Evolutionary conservation across 2,888 invertebrate species (phyloP), one percentile per base, ranked within the genome.

Genomic region (Rotaria sp.): DNA sequence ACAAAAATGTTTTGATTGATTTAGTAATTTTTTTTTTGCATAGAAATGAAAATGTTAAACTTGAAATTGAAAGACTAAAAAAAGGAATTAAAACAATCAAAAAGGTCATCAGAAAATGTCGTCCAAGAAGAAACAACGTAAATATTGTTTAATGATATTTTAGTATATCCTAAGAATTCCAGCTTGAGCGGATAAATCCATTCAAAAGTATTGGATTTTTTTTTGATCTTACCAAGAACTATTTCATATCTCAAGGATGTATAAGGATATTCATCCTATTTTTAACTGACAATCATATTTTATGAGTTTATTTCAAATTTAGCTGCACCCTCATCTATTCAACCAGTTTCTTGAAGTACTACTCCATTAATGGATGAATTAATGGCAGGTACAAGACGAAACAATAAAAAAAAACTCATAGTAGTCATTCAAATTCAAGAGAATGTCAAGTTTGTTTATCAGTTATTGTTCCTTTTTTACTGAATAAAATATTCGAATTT

Each of bases 11-110:
- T 38, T 2, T n/a, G 35, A 26, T 13, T n/a, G 21, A 45, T 48
- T 24, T 52, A 7, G 24, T 52, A 5, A 3, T 7, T 21, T 24
- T 80, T 45, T 26, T 1, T 45, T 45, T 0, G 45, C 26, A 24
- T 74, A 75, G 75, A 80, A 26, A 45, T n/a, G 80, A 80, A 13
- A 13, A 24, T 26, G n/a, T 45, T 0, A 80, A 80, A 80, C 11
- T n/a, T 26, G 80, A 80, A 80, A 80, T 80, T 13, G 45, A 80
- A 45, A 45, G n/a, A n/a, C 2, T 80, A 45, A 80, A n/a, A 80
- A 80, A 80, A 80, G n/a, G 80, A 80, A 45, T 80, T 80, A n/a
- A 80, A 80, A 45, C 80, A 80, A 80, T 26, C 35, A n/a, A 80
- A 80, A 80, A 80, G n/a, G 45, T 1, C 41, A 45, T 45, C 80